Evolutionary conservation across 2,888 invertebrate genomes (phyloP).

Genomic region (Petrolisthes manimaculis): DNA sequence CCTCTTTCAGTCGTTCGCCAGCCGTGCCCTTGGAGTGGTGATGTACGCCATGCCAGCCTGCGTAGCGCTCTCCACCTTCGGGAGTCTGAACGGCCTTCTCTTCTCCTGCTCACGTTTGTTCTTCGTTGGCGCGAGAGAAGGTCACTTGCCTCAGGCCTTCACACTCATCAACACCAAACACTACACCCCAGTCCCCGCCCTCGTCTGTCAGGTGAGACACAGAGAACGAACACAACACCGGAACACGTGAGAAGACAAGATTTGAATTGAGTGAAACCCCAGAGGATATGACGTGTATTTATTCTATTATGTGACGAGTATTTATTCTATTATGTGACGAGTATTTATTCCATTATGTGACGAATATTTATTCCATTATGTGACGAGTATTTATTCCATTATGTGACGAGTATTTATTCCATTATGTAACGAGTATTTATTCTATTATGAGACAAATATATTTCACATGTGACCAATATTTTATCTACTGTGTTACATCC

Average conservation of each 20-base stretch:
- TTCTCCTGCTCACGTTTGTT: conserved; percentile 92
- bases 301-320: too few relatives aligned
- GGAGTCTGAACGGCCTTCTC: conserved; percentile 94
- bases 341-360: too few relatives aligned
- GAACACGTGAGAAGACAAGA: neutral
- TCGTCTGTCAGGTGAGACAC: conserved; percentile 69
- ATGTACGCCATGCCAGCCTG: conserved; percentile 95
- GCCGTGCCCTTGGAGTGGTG: conserved; percentile 85
- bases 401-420: too few relatives aligned
- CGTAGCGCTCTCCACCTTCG: conserved; percentile 88
- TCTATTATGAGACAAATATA: too few relatives aligned
- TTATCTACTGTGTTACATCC: too few relatives aligned
- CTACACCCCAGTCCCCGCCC: conserved; percentile 86
- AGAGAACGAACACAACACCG: too few relatives aligned
- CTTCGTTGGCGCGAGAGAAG: conserved; percentile 90
- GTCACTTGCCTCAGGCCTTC: conserved; percentile 86
- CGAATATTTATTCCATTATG: too few relatives aligned
- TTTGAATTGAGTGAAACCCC: neutral
- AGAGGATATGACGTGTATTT: neutral
- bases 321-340: too few relatives aligned
- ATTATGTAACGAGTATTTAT: too few relatives aligned
- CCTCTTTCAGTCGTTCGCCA: conserved; percentile 81
- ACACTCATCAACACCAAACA: conserved; percentile 85
- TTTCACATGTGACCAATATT: too few relatives aligned
- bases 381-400: too few relatives aligned